Conservation (phyloP, 2,888 invertebrate genomes). For the Neria commutata region DNA sequence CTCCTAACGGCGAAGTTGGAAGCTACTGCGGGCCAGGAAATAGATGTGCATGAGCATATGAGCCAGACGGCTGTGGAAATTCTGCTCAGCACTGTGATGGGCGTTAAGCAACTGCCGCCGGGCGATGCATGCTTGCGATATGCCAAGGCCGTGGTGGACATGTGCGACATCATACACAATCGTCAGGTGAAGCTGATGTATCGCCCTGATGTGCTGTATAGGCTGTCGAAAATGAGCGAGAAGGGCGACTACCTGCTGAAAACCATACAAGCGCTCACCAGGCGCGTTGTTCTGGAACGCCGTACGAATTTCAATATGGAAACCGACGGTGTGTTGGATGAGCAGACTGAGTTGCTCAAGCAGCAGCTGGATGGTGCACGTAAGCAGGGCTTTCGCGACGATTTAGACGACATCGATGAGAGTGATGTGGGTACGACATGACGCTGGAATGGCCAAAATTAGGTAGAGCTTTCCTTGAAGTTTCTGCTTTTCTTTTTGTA, state of each 20-base stretch:
- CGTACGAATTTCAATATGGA: slow-evolving; percentile 63
- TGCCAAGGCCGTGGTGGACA: slow-evolving; percentile 81
- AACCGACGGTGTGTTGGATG: slow-evolving; percentile 14
- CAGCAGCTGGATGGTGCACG: slow-evolving; percentile 44
- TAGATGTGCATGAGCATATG: slow-evolving; percentile 78
- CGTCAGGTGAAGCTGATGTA: slow-evolving; percentile 76
- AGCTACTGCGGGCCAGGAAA: slow-evolving; percentile 65
- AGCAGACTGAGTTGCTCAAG: slow-evolving; percentile 29
- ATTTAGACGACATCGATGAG: slow-evolving; percentile 77
- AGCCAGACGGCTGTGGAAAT: slow-evolving; percentile 77
- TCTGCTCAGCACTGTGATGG: slow-evolving; percentile 79
- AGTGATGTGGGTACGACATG: slow-evolving; percentile 69
- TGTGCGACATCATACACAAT: slow-evolving; percentile 80
- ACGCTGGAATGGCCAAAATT: neutral
- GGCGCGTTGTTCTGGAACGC: slow-evolving; percentile 68
- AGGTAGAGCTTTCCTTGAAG: neutral
- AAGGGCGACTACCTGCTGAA: slow-evolving; percentile 69
- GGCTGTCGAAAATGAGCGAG: slow-evolving; percentile 69
- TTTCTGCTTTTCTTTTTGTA: neutral
- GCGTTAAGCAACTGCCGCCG: slow-evolving; percentile 73
- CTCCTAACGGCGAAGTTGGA: slow-evolving; percentile 70
- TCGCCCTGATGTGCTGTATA: slow-evolving; percentile 71
- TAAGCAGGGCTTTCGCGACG: slow-evolving; percentile 70
- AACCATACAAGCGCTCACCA: slow-evolving; percentile 75
- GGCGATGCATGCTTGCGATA: slow-evolving; percentile 72